Percentiles rank a stretch among this genome's conserved stretches.
phyloP scores from a whole-genome alignment of 1,140 invertebrate species.

The Bombus terrestris region DNA sequence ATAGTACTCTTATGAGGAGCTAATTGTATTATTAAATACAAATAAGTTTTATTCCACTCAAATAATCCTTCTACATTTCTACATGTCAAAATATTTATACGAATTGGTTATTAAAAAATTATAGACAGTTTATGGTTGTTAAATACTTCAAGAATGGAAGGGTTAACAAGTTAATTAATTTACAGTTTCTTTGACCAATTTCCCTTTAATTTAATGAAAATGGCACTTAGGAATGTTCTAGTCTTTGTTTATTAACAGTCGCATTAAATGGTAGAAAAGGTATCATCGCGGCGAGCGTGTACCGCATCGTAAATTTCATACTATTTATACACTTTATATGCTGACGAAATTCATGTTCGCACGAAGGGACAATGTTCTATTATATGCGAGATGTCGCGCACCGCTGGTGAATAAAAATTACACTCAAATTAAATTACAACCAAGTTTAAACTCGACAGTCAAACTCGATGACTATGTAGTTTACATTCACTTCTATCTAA shows the following conservation, averaged over 20 bases:
- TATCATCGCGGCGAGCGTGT: neutral
- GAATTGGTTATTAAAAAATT: too few relatives aligned
- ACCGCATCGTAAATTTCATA: slow-evolving; percentile 4
- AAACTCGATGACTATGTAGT: neutral
- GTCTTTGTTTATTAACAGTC: neutral
- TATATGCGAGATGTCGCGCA: slow-evolving; percentile 22
- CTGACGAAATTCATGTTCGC: slow-evolving; percentile 11
- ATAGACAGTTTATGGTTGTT: neutral
- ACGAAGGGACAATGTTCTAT: slow-evolving; percentile 13
- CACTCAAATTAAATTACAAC: slow-evolving; percentile 2
- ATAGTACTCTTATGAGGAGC: neutral
- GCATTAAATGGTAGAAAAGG: neutral
- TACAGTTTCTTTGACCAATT: neutral
- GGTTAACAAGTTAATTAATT: neutral
- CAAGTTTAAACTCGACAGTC: too few relatives aligned
- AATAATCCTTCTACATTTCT: neutral
- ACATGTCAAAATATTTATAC: neutral
- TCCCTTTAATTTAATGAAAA: neutral
- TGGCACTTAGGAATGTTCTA: too few relatives aligned
- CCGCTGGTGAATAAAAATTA: slow-evolving; percentile 6
- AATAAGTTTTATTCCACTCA: neutral
- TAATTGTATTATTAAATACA: neutral
- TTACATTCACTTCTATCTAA: neutral
- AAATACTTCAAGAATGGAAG: neutral
- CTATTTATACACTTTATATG: slow-evolving; percentile 9